phyloP scores from a whole-genome alignment of 1,140 invertebrate genomes.

The Parasteatoda tepidariorum region DNA sequence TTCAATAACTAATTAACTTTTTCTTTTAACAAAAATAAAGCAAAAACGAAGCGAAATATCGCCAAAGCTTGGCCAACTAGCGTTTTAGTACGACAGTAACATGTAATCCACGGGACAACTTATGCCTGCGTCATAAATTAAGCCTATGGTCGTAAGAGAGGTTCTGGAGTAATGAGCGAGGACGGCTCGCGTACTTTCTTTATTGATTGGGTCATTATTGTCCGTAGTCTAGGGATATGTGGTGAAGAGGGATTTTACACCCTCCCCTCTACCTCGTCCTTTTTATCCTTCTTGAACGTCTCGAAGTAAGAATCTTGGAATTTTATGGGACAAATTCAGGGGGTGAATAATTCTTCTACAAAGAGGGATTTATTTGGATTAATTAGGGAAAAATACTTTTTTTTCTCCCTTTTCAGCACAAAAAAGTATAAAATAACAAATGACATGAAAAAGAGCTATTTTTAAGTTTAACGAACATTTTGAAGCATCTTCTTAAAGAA shows the following conservation, averaged over 20 bases:
- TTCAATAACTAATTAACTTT: too few species aligned
- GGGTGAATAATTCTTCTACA: constrained; percentile 17
- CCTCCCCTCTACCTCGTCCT: background rate
- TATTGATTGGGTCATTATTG: constrained; percentile 50
- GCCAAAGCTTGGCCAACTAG: background rate
- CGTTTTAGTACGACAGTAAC: background rate
- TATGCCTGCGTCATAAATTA: constrained; percentile 45
- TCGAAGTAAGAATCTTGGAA: constrained; percentile 8
- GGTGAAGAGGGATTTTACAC: constrained; percentile 25
- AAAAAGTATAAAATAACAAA: too few species aligned
- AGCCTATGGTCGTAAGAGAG: constrained; percentile 6
- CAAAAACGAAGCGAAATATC: background rate
- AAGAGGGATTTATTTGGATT: constrained; percentile 21
- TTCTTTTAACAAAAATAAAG: background rate
- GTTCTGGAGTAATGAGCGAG: constrained; percentile 36
- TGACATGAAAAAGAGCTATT: too few species aligned
- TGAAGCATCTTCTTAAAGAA: too few species aligned
- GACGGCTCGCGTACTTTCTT: constrained; percentile 39
- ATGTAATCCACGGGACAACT: constrained; percentile 45
- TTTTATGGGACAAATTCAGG: constrained; percentile 26
- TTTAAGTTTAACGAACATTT: too few species aligned
- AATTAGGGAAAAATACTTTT: constrained; percentile 1
- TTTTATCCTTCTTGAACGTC: background rate
- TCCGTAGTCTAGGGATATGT: constrained; percentile 3
- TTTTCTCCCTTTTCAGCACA: too few species aligned